Base-by-base conservation (phyloP, 2,888 invertebrate genomes). In the Polydrusus cervinus region DNA sequence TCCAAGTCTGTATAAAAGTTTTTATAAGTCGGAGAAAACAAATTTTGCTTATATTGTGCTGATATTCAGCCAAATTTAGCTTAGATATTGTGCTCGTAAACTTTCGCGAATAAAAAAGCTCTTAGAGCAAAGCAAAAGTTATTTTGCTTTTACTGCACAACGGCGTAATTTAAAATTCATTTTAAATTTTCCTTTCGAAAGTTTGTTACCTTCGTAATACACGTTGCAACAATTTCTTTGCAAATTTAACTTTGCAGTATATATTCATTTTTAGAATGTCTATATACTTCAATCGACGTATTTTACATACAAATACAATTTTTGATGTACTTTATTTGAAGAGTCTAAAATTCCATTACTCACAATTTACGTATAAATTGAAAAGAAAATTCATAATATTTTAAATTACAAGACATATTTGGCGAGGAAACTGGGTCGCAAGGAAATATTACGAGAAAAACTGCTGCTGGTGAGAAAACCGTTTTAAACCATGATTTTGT, bases 361-460 rank as follows among this genome's bases (percentile, higher is more conserved):
- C 79, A 76, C 80, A 79, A 80, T 81, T 81, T 81, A 79, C 80
- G 79, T 81, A 80, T 79, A 80, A 81, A 81, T 81, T 81, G 80
- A 80, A 78, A 78, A 76, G 80, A 78, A 81, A 81, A 80, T 80
- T 80, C 77, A 79, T 80, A 80, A 79, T 75, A 75, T 81, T 80
- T 79, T 74, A 79, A 80, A 81, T 80, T 80, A 79, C 77, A 78
- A 80, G 79, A 80, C 79, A 78, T 65, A 74, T 61, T 76, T 69
- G 69, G 68, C 67, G 69, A 38, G 64, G 69, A 69, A 74, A 69
- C 68, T 74, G 74, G 74, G 74, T 74, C 72, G 49, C 68, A 60
- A 51, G 57, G 61, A 76, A 72, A 70, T 70, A 74, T 70, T 65
- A 65, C 65, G 70, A 18, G 62, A 60, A 73, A 73, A 43, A 30